Evolutionary conservation across 2,888 invertebrate species (phyloP).

Genomic region (Harpagoxenus sublaevis): DNA sequence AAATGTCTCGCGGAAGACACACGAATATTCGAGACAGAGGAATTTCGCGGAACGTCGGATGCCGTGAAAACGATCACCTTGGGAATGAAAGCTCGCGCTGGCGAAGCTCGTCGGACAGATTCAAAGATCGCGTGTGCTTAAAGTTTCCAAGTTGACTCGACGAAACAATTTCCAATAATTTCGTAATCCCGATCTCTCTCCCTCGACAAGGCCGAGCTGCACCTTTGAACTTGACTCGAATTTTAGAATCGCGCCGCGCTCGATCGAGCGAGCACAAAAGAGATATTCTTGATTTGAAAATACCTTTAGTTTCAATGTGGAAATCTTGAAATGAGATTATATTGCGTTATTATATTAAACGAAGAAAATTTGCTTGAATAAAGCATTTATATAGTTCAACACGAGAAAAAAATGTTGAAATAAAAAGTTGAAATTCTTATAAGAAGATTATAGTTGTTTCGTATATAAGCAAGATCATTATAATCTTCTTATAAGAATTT

Average conservation of each 20-base stretch:
- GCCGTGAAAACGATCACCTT: background rate
- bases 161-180: background rate
- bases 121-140: background rate
- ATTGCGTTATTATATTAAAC: too few species aligned
- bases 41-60: conserved; percentile 17
- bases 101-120: background rate
- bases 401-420: too few species aligned
- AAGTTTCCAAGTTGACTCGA: background rate
- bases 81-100: background rate
- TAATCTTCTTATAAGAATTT: too few species aligned
- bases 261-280: conserved; percentile 9
- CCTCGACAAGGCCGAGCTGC: background rate
- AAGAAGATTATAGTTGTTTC: too few species aligned
- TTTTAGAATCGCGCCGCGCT: conserved; percentile 50
- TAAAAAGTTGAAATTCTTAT: too few species aligned
- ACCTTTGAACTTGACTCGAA: conserved; percentile 65
- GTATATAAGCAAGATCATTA: too few species aligned
- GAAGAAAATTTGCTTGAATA: too few species aligned
- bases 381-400: too few species aligned
- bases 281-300: too few species aligned
- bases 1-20: background rate
- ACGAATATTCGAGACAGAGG: background rate
- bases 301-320: too few species aligned
- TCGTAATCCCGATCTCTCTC: background rate
- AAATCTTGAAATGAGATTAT: too few species aligned